Evolutionary conservation across 1,140 invertebrate genomes (phyloP).

Genomic region (Cotesia glomerata): DNA sequence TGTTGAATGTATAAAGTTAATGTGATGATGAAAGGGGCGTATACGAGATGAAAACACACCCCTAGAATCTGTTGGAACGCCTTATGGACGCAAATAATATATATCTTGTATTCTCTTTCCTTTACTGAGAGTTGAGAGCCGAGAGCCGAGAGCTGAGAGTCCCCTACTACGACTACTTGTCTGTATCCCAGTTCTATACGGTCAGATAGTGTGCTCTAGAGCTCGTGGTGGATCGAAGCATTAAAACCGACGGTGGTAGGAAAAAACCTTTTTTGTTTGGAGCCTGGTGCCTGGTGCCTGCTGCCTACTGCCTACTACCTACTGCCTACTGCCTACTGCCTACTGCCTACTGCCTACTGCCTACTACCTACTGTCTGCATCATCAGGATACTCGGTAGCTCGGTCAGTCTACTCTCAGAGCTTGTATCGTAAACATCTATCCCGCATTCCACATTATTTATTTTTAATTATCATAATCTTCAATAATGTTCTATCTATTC

Average conservation of each 20-base stretch:
- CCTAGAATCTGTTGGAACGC: conserved; percentile 21
- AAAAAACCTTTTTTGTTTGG: conserved; percentile 43
- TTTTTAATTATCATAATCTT: not conserved
- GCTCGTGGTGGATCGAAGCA: not conserved
- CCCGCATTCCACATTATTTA: not conserved
- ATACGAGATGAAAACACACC: conserved; percentile 26
- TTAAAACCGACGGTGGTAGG: conserved; percentile 39
- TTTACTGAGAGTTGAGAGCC: not conserved
- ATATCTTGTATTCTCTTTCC: conserved; percentile 26
- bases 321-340: too few relatives aligned
- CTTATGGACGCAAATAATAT: conserved; percentile 7
- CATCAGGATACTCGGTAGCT: conserved; percentile 43
- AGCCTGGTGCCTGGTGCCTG: conserved; percentile 1
- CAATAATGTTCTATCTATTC: too few relatives aligned
- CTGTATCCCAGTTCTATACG: too few relatives aligned
- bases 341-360: too few relatives aligned
- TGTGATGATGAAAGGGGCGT: conserved; percentile 10
- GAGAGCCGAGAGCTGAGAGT: too few relatives aligned
- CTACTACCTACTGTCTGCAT: too few relatives aligned
- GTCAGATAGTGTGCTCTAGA: too few relatives aligned
- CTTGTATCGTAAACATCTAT: conserved; percentile 48
- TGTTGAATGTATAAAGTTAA: not conserved
- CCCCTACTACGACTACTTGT: too few relatives aligned
- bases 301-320: too few relatives aligned
- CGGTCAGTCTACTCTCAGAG: conserved; percentile 57